A percentile compares a stretch with the other conserved stretches of the same genome.
Conservation (phyloP, 2,888 invertebrate species). For the Gymnocheta viridis region DNA sequence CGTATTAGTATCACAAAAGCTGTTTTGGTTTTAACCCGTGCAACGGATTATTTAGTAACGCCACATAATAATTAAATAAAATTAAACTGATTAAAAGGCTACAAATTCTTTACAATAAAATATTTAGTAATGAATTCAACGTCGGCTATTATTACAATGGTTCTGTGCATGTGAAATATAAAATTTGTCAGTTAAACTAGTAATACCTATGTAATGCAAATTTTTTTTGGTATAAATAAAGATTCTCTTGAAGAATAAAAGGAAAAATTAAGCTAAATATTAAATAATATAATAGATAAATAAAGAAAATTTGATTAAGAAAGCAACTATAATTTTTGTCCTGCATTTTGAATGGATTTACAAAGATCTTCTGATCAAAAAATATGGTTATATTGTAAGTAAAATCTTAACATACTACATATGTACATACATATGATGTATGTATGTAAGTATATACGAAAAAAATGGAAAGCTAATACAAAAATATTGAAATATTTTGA, state of each 20-base stretch:
- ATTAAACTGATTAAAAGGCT: conserved; percentile 21
- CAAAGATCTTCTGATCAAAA: conserved; percentile 65
- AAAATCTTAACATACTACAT: too few relatives aligned
- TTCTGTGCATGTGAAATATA: conserved; percentile 2
- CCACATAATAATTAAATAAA: conserved; percentile 43
- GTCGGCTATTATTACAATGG: neutral
- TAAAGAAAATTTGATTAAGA: neutral
- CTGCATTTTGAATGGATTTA: conserved; percentile 49
- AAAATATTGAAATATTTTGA: neutral
- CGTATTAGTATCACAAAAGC: conserved; percentile 66
- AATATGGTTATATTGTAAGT: conserved; percentile 80
- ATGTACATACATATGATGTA: too few relatives aligned
- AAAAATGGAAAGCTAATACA: neutral
- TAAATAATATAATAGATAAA: neutral
- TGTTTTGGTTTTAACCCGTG: conserved; percentile 67
- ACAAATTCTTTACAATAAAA: neutral
- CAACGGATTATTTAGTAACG: conserved; percentile 67
- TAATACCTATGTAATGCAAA: neutral
- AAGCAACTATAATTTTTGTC: neutral
- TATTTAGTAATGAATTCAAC: neutral
- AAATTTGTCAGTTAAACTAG: neutral
- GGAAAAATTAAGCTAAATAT: conserved; percentile 3
- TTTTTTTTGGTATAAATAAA: neutral
- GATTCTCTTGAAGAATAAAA: neutral
- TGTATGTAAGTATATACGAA: too few relatives aligned